Evolutionary conservation across 2,888 invertebrate genomes (phyloP).

Genomic region (Tenthredo livida): DNA sequence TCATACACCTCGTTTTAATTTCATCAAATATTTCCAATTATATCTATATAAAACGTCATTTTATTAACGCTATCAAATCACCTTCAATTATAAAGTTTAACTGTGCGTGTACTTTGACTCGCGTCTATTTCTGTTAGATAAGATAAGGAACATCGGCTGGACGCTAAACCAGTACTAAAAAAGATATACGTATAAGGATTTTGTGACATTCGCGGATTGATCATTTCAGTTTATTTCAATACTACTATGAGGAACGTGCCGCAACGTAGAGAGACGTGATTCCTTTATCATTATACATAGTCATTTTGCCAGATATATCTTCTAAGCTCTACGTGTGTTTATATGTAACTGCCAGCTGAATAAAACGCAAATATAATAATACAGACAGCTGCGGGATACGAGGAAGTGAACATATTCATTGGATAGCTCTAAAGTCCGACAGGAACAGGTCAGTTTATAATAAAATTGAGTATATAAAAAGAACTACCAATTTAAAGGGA

Average conservation of each 20-base stretch:
- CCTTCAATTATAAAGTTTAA: background rate
- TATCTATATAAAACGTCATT: background rate
- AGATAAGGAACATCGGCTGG: background rate
- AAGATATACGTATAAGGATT: background rate
- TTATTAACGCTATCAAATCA: background rate
- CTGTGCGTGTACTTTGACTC: background rate
- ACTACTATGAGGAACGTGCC: background rate
- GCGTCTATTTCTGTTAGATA: slow-evolving; percentile 9
- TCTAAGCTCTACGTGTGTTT: background rate
- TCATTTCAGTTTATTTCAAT: too few species aligned
- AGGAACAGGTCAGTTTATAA: background rate
- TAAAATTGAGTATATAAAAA: too few species aligned
- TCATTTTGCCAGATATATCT: background rate
- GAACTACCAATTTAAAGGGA: too few species aligned
- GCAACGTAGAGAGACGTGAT: background rate
- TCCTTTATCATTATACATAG: background rate
- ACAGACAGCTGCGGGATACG: background rate
- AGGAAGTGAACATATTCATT: background rate
- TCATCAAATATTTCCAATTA: background rate
- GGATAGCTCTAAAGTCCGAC: background rate
- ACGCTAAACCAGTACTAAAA: background rate
- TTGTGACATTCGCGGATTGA: background rate
- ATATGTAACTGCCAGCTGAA: background rate
- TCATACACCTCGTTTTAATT: background rate
- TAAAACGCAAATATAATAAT: background rate